These are phyloP conservation scores for Puma concolor DNA, from an alignment of 2,113 vertebrate species.

Conservation along the genomic window DNA sequence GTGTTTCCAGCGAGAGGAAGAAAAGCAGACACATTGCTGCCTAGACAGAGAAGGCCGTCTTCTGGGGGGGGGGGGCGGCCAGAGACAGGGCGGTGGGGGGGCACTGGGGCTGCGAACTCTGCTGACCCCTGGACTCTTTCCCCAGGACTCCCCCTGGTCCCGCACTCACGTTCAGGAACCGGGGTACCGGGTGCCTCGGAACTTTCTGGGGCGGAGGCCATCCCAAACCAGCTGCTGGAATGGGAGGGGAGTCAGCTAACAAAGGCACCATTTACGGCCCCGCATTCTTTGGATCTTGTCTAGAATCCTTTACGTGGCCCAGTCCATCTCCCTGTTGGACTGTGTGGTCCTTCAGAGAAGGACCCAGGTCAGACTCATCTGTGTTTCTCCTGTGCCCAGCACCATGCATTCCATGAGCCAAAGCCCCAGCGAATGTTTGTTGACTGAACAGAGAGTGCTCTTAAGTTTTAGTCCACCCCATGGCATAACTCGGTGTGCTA, in stretches of 20 bases:
- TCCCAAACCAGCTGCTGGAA: neutral
- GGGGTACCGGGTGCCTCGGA: neutral
- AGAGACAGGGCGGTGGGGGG: fast-evolving
- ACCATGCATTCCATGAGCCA: neutral
- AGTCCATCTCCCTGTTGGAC: neutral
- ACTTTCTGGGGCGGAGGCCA: neutral
- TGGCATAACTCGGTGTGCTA: fast-evolving
- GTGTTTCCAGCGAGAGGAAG: constrained; percentile 51
- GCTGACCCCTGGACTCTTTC: neutral
- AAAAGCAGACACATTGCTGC: constrained; percentile 50
- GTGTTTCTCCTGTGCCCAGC: neutral
- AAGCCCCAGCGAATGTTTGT: neutral
- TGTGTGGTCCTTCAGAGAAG: neutral
- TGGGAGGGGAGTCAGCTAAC: neutral
- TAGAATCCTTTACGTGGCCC: neutral
- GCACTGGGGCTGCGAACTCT: neutral
- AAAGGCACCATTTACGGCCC: neutral
- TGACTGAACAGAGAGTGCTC: neutral
- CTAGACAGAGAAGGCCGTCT: neutral
- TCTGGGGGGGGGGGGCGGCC: neutral
- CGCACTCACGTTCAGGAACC: neutral
- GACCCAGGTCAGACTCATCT: neutral
- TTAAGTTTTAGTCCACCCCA: neutral
- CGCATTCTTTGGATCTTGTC: neutral
- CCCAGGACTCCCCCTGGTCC: neutral